phyloP scores from a whole-genome alignment of 2,888 invertebrate genomes.

The Drosophila neotestacea region DNA sequence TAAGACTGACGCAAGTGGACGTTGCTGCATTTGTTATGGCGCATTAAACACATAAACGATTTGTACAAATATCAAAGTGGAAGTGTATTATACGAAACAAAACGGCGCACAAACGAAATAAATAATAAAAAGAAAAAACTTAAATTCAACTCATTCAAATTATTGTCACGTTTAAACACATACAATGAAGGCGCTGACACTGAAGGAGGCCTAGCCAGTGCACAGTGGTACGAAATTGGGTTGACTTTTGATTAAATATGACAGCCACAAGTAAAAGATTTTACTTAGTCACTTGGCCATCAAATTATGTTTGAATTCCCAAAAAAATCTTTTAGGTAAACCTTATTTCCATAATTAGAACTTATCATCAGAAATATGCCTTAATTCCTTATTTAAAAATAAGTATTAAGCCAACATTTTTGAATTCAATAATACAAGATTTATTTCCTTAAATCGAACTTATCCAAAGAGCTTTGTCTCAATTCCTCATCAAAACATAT shows the following conservation, averaged over 20 bases:
- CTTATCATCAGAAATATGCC: not conserved
- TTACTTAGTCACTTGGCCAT: not conserved
- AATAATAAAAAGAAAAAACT: conserved; percentile 42
- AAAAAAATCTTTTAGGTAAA: not conserved
- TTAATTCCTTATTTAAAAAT: too few relatives aligned
- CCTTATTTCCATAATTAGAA: not conserved
- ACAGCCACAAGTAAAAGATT: not conserved
- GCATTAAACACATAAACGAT: conserved; percentile 68
- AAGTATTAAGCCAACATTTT: too few relatives aligned
- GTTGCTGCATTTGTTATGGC: conserved; percentile 72
- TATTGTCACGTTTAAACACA: conserved; percentile 67
- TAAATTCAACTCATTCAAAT: conserved; percentile 63
- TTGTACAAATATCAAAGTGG: conserved; percentile 58
- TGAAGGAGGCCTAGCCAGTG: conserved; percentile 39
- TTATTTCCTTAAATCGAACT: too few relatives aligned
- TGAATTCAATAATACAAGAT: too few relatives aligned
- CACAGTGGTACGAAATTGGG: conserved; percentile 39
- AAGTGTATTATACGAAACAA: conserved; percentile 48
- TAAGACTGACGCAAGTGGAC: conserved; percentile 67
- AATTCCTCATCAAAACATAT: too few relatives aligned
- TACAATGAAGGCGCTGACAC: conserved; percentile 43
- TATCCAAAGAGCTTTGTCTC: too few relatives aligned
- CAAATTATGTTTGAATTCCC: not conserved
- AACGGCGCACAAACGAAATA: conserved; percentile 50
- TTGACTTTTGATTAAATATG: conserved; percentile 16